Base-by-base conservation (phyloP, 2,797 vertebrate genomes). In the Phoeniculus purpureus region DNA sequence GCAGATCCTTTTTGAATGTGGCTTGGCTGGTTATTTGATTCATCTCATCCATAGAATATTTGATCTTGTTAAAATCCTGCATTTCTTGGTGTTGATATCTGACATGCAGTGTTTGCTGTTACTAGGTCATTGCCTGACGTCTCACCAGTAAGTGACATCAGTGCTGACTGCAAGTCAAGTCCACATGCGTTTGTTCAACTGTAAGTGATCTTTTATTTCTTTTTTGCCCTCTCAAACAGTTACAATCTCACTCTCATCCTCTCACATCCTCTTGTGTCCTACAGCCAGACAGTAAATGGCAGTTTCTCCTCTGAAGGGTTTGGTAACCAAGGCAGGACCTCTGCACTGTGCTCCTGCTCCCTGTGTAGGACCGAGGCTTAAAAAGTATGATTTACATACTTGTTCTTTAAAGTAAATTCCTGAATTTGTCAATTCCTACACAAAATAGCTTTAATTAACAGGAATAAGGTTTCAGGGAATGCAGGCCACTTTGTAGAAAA, bases 201-300 rank as follows among this genome's bases (percentile, higher is more conserved):
- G 72, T 91, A 91, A 95, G 84, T 92, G 29, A 22, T 37, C 7
- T 90, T 90, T 92, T 78, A 75, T 89, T 88, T 78, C 91, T 87
- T 0, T 50, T 87, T 90, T 78, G 60, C 59, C 29, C 54, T 88
- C 43, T 26, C 40, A 55, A 56, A 68, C 15, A 55, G n/a, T 59
- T 78, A 13, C 25, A 54, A 20, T 26, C 27, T 76, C 48, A 29
- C 29, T 27, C 37, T 76, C n/a, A n/a, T 29, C 40, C 26, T 48
- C 66, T 43, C 9, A 4, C 47, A 51, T 29, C 34, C 51, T 74
- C n/a, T 79, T 40, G 29, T 59, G 14, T 85, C 27, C 51, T 25
- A n/a, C 29, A 72, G 37, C 15, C 21, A 31, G 43, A 25, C 6
- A 4, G 83, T 9, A 71, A 73, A 65, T 27, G 51, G 22, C 61